Base-by-base conservation (phyloP, 2,888 invertebrate genomes). In the Sphaeridia pumilis region DNA sequence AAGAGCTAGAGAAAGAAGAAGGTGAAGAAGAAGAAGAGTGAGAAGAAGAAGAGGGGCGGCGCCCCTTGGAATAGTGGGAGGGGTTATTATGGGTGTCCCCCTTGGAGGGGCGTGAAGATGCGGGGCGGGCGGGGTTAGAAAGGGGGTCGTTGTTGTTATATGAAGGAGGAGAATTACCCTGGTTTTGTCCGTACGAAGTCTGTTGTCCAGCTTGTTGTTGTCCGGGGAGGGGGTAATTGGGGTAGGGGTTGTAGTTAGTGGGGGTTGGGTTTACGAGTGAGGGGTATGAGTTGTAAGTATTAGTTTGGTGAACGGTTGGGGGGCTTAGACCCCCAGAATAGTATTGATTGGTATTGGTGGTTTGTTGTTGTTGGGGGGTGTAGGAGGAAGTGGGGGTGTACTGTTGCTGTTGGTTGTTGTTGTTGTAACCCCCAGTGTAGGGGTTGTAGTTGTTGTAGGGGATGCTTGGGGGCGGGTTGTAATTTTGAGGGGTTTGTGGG, bases 231-330 rank as follows among this genome's bases (percentile, higher is more conserved):
- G 3, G 22, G 17, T 38, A 34, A 4, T n/a, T n/a, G 5, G 25
- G 49, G 49, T 26, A 24, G 4, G 49, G 41, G 41, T n/a, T 35
- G 28, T 52, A 36, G 34, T 43, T 50, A 12, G 4, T 35, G 3
- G 25, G 10, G 10, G 48, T 24, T 34, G 10, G 4, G 28, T 27
- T 41, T 21, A 41, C 42, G 42, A 22, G 20, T 36, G 35, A 27
- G 12, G 35, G 27, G n/a, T 31, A 25, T 12, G 46, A 35, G 22
- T 48, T 48, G 22, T 43, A 26, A 31, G 44, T 41, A 20, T 35
- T 49, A 28, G 20, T 26, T 24, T 38, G n/a, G 20, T 22, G 27
- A 24, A 25, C 3, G 7, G 38, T 27, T 26, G 26, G 22, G 17
- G 38, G 7, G 17, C 5, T 7, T 17, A 5, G 38, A 38, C 38